Evolutionary conservation across 2,113 vertebrate genomes (phyloP).

Genomic region (Oriolus oriolus): DNA sequence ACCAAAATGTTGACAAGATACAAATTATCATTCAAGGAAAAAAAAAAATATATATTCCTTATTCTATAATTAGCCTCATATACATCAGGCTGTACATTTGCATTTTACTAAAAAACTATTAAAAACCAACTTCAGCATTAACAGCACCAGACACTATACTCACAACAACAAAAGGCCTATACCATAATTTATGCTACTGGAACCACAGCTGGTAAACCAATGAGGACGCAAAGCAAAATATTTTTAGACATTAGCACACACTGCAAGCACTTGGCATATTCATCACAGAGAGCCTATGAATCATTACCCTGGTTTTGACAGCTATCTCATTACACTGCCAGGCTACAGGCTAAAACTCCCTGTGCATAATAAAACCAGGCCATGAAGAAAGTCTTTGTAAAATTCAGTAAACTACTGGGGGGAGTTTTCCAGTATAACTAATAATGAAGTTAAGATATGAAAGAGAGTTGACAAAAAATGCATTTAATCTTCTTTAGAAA

Average conservation of each 20-base stretch:
- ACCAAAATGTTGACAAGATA: neutral
- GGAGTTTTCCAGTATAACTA: neutral
- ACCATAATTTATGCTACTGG: neutral
- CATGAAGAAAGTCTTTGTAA: slow-evolving; percentile 13
- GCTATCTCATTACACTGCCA: slow-evolving; percentile 48
- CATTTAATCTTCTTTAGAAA: neutral
- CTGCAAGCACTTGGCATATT: slow-evolving; percentile 1
- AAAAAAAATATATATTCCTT: neutral
- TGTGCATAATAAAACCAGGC: slow-evolving; percentile 14
- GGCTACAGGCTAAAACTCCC: slow-evolving; percentile 34
- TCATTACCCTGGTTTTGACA: slow-evolving; percentile 49
- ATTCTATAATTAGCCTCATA: neutral
- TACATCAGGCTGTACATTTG: neutral
- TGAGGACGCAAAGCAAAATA: neutral
- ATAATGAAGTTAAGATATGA: neutral
- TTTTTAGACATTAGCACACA: neutral
- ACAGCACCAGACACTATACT: neutral
- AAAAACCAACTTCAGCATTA: neutral
- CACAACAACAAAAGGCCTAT: neutral
- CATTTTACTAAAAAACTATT: neutral
- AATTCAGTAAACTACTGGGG: neutral
- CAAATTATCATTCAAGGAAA: neutral
- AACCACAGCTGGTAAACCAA: neutral
- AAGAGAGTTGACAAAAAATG: neutral
- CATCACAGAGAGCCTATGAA: slow-evolving; percentile 41